These are phyloP conservation scores for Drosophila rufa DNA, from an alignment of 1,140 invertebrate species.

Conservation along the genomic window DNA sequence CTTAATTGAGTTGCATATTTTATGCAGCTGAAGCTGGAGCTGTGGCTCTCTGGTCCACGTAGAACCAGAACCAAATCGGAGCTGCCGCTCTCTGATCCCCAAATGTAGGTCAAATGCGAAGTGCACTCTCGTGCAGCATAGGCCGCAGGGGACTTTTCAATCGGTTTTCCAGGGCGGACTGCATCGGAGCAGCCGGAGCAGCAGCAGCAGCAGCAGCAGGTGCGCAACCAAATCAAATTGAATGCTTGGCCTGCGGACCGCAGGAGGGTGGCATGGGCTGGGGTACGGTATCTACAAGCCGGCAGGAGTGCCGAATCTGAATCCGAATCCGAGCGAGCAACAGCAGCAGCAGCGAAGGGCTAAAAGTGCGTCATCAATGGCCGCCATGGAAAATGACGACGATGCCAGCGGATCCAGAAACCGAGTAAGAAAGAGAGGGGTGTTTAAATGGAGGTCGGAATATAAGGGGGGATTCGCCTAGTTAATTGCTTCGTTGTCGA, in stretches of 20 bases:
- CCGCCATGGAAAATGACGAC: constrained; percentile 68
- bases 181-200: constrained; percentile 29
- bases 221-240: constrained; percentile 70
- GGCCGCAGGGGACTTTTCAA: constrained; percentile 70
- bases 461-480: constrained; percentile 31
- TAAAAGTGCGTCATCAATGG: constrained; percentile 84
- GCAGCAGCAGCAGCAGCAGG: constrained; percentile 56
- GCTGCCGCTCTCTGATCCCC: constrained; percentile 32
- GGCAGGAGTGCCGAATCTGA: constrained; percentile 21
- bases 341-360: constrained; percentile 71
- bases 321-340: constrained; percentile 36
- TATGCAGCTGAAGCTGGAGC: constrained; percentile 23
- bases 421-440: constrained; percentile 13
- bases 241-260: constrained; percentile 31
- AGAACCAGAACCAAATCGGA: constrained; percentile 36
- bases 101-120: constrained; percentile 75
- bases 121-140: constrained; percentile 59
- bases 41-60: constrained; percentile 29
- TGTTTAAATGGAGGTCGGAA: constrained; percentile 9
- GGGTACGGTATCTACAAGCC: constrained; percentile 26
- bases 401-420: constrained; percentile 53
- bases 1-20: constrained; percentile 68
- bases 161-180: constrained; percentile 63
- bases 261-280: constrained; percentile 14
- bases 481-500: constrained; percentile 67